Conservation (phyloP, 2,113 vertebrate genomes). For the Sebastes schlegelii region DNA sequence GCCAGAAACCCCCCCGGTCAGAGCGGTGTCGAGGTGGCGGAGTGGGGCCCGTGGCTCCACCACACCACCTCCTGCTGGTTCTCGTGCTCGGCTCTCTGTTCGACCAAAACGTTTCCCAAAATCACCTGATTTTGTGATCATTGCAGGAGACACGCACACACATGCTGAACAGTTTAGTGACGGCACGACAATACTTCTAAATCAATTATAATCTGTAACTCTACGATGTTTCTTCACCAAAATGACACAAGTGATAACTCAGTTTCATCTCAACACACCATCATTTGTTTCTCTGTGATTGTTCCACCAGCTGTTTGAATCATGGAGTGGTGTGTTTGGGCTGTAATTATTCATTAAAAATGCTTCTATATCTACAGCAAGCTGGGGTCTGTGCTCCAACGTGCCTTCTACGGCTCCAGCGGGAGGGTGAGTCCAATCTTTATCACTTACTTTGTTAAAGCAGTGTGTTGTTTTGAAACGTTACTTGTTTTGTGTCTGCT, state of each 20-base stretch:
- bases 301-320: not conserved
- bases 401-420: constrained; percentile 87
- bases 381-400: constrained; percentile 89
- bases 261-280: not conserved
- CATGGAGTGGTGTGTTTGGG: not conserved
- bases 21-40: not conserved
- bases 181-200: not conserved
- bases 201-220: not conserved
- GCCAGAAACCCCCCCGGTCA: not conserved
- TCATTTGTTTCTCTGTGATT: not conserved
- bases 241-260: not conserved
- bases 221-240: not conserved
- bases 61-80: constrained; percentile 18
- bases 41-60: constrained; percentile 2
- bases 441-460: not conserved
- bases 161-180: no score
- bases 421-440: constrained; percentile 81
- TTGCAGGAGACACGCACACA: no score
- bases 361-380: constrained; percentile 77
- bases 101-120: constrained; percentile 38
- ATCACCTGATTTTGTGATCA: no score
- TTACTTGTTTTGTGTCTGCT: not conserved
- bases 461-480: not conserved
- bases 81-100: constrained; percentile 18
- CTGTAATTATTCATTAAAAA: not conserved